Conservation (phyloP, 2,113 vertebrate genomes). For the Gobiocypris rarus region DNA sequence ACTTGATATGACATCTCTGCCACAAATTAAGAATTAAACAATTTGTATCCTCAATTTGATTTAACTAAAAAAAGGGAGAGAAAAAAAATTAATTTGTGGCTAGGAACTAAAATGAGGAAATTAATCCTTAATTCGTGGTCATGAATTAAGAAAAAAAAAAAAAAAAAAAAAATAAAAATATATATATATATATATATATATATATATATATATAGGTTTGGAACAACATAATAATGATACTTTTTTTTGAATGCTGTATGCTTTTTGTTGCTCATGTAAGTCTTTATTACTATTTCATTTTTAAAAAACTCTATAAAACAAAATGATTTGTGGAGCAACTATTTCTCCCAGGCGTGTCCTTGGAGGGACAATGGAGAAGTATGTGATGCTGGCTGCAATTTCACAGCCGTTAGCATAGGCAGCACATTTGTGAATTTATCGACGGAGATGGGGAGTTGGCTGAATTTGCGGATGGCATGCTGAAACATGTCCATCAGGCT, state of each 20-base stretch:
- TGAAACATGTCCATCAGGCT: conserved; percentile 84
- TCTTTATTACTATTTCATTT: neutral
- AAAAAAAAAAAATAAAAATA: too few species aligned
- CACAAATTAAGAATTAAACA: too few species aligned
- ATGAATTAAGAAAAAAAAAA: too few species aligned
- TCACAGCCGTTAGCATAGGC: conserved; percentile 24
- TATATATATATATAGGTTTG: too few species aligned
- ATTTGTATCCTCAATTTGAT: too few species aligned
- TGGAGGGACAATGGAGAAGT: neutral
- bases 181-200: too few species aligned
- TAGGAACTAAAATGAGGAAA: too few species aligned
- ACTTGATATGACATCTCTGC: too few species aligned
- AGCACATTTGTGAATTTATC: conserved; percentile 51
- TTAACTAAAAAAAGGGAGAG: too few species aligned
- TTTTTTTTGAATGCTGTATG: neutral
- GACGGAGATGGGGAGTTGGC: conserved; percentile 89
- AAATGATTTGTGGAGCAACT: neutral
- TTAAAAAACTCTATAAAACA: too few species aligned
- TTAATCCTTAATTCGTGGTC: too few species aligned
- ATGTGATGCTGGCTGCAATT: conserved; percentile 3
- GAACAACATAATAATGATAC: neutral
- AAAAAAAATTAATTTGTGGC: too few species aligned
- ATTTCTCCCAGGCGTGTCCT: neutral
- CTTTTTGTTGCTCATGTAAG: neutral
- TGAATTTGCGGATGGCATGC: conserved; percentile 90